A percentile compares a stretch with the other conserved stretches of the same genome.
phyloP scores from a whole-genome alignment of 2,797 vertebrate genomes.

The Novumbra hubbsi region DNA sequence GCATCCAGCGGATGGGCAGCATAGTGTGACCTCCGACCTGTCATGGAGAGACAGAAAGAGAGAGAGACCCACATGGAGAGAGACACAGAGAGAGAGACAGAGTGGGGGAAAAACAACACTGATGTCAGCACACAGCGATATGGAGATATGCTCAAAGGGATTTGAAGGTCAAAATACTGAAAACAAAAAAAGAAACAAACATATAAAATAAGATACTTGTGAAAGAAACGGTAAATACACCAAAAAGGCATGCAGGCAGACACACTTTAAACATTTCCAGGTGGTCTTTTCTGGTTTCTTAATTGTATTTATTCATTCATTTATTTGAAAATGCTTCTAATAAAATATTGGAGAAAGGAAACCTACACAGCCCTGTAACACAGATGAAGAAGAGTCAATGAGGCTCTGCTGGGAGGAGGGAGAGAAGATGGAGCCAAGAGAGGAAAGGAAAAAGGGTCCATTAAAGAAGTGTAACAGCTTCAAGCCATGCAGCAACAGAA shows the following conservation, averaged over 20 bases:
- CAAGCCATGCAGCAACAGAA: slow-evolving; percentile 24
- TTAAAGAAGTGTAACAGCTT: slow-evolving; percentile 33
- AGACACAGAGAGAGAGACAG: neutral
- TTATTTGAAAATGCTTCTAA: neutral
- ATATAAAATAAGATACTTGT: neutral
- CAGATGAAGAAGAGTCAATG: slow-evolving; percentile 2
- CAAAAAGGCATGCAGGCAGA: neutral
- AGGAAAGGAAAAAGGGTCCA: slow-evolving; percentile 7
- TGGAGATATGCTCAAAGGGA: neutral
- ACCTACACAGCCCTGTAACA: slow-evolving; percentile 16
- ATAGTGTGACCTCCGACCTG: slow-evolving; percentile 98
- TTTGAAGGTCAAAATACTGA: neutral
- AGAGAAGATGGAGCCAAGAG: neutral
- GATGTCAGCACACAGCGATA: neutral
- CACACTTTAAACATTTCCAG: neutral
- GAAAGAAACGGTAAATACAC: neutral
- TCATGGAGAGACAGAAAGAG: neutral
- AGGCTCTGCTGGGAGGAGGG: slow-evolving; percentile 8
- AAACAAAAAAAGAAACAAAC: neutral
- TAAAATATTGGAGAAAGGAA: neutral
- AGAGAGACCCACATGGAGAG: neutral
- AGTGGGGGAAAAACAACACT: neutral
- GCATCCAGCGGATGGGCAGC: slow-evolving; percentile 99
- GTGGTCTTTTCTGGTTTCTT: neutral
- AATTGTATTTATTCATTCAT: neutral